Evolutionary conservation across 2,113 vertebrate species (phyloP), one percentile per base, ranked within the genome.

Genomic region (Eubucco bourcierii): DNA sequence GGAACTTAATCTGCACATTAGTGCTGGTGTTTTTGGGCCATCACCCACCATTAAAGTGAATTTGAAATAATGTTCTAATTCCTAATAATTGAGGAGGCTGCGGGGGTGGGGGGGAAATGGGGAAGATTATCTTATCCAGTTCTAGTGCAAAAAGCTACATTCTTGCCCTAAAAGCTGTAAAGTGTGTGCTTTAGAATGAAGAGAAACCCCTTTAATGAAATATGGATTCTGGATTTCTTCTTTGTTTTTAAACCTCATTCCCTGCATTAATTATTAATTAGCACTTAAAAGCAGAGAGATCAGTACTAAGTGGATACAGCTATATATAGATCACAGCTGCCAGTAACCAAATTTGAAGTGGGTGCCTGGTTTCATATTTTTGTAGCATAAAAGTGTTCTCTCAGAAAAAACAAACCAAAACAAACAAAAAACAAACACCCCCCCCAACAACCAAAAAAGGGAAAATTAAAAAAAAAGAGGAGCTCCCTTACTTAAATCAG

Each of bases 261-360:
- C 8, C 25, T 66, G 10, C 46, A 78, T 93, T 82, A 92, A 90
- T 93, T 90, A 91, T 91, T 96, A 91, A 97, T 94, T 91, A 90
- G 59, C 71, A 84, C 60, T 88, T 88, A 85, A 84, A 88, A 71
- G 88, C 67, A 70, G 60, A 88, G 76, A 72, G 37, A 73, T 5
- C 58, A 61, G 33, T 44, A 79, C 80, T 64, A 90, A 87, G 78
- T 95, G 66, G 63, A 71, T 78, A 60, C 19, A 77, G 61, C 78
- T 94, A 94, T 96, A 93, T 95, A 95, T 95, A 96, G 93, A 92
- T 63, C n/a, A 60, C 84, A 90, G 70, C 65, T 96, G 92, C 81
- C 91, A 71, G 90, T 96, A 95, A 95, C 73, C 24, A 90, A 88
- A 95, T 94, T 88, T 89, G 31, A 74, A 89, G 31, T 47, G 80